Evolutionary conservation across 2,797 vertebrate genomes (phyloP), one percentile per base, ranked within the genome.

Genomic region (Cercopithecus hamlyni): DNA sequence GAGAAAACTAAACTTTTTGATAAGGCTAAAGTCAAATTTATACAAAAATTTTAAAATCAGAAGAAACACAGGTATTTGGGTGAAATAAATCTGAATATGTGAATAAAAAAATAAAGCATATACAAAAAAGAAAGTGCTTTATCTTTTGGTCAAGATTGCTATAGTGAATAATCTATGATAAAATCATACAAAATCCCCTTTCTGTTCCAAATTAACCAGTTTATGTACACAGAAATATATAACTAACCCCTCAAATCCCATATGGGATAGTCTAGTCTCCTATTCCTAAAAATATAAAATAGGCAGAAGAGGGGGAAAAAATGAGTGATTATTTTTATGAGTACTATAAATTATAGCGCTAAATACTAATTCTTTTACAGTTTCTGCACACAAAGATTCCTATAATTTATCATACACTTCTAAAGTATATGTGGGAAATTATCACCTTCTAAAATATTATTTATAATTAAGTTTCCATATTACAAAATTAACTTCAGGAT

Each of bases 401-500:
- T 80, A 79, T 9, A 80, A 84, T 88, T 73, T 92, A 94, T 84
- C 26, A 83, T 79, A 14, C 41, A 33, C 17, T 86, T 82, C 45
- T 45, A 80, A 92, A 75, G 87, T 20, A 95, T 57, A 64, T 58
- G 5, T 50, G 26, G 22, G 41, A 36, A 92, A 89, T 85, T 80
- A 58, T 50, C 50, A 52, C 20, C 36, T 86, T 67, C 45, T 75
- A 67, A 90, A 52, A 80, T 80, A 85, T 36, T 73, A 90, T 39
- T 30, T 96, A 89, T 72, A 90, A 81, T 84, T 61, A 94, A 79
- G 43, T n/a, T 58, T 45, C 3, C 11, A 94, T 26, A 93, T 50
- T 33, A 85, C 6, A 88, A 96, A 91, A 76, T 85, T 92, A 93
- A 75, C 33, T 90, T 90, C 55, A 96, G 39, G 15, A 96, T 73